phyloP scores from a whole-genome alignment of 2,113 vertebrate species.

The Leptodactylus fuscus region DNA sequence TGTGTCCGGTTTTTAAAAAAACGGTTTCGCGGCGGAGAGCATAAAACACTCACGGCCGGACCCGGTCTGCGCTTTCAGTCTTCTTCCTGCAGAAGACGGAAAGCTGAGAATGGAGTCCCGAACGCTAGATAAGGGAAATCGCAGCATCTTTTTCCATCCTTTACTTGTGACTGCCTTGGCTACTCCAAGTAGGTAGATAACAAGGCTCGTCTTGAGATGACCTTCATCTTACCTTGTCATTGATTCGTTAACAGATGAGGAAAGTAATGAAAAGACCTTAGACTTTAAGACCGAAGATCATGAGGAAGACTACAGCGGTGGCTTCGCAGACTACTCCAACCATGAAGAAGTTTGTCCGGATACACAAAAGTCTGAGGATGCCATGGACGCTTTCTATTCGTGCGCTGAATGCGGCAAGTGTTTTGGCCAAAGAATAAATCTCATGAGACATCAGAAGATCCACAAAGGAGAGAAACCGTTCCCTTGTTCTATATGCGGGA shows the following conservation, averaged over 20 bases:
- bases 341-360: not conserved
- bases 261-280: not conserved
- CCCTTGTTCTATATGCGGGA: conserved; percentile 1
- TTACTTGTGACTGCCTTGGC: too few species aligned
- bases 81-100: too few species aligned
- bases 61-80: too few species aligned
- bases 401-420: conserved; percentile 12
- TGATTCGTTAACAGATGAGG: not conserved
- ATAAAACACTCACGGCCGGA: too few species aligned
- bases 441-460: conserved; percentile 2
- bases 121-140: too few species aligned
- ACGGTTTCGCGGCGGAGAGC: too few species aligned
- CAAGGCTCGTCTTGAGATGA: too few species aligned
- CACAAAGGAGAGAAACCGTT: conserved; percentile 10
- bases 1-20: too few species aligned
- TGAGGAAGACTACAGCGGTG: not conserved
- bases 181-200: too few species aligned
- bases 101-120: too few species aligned
- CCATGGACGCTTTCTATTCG: not conserved
- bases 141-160: too few species aligned
- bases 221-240: not conserved
- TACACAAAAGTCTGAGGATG: not conserved
- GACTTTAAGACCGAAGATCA: not conserved
- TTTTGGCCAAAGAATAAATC: conserved; percentile 4
- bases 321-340: not conserved